phyloP scores from a whole-genome alignment of 2,797 vertebrate species.

The Aphelocoma californica region DNA sequence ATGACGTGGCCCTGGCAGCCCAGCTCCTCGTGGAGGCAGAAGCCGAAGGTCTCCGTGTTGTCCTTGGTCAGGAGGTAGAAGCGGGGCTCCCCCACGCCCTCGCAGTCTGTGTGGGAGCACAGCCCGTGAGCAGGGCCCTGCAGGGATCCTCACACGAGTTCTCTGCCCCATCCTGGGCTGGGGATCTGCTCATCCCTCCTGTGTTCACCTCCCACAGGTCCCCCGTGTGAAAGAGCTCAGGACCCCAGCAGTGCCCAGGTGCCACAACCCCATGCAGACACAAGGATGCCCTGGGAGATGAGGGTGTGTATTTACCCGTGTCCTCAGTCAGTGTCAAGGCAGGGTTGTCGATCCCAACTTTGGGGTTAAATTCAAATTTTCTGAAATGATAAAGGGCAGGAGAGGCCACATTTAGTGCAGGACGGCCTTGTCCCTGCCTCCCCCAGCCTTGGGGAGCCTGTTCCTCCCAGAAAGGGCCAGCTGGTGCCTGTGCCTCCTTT shows the following conservation, averaged over 20 bases:
- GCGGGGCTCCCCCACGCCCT: constrained; percentile 62
- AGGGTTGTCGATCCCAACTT: constrained; percentile 95
- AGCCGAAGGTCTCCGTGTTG: constrained; percentile 81
- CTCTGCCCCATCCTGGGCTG: background rate
- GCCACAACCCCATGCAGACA: background rate
- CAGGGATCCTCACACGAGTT: background rate
- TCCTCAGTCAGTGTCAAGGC: constrained; percentile 81
- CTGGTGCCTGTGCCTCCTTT: background rate
- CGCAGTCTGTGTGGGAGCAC: background rate
- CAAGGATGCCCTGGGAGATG: background rate
- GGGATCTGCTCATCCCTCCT: background rate
- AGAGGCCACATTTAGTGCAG: background rate
- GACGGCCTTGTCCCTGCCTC: fast-evolving
- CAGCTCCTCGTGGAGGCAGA: constrained; percentile 75
- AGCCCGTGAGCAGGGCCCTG: background rate
- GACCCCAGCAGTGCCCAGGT: background rate
- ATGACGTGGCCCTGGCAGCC: constrained; percentile 74
- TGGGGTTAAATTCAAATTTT: constrained; percentile 94
- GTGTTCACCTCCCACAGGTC: background rate
- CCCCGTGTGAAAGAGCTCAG: background rate
- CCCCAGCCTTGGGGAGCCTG: background rate
- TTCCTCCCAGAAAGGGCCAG: background rate
- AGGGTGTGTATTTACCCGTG: constrained; percentile 34
- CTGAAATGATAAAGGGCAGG: constrained; percentile 68
- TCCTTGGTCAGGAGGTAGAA: constrained; percentile 83